Conservation (phyloP, 2,797 vertebrate species). For the Aratinga solstitialis region DNA sequence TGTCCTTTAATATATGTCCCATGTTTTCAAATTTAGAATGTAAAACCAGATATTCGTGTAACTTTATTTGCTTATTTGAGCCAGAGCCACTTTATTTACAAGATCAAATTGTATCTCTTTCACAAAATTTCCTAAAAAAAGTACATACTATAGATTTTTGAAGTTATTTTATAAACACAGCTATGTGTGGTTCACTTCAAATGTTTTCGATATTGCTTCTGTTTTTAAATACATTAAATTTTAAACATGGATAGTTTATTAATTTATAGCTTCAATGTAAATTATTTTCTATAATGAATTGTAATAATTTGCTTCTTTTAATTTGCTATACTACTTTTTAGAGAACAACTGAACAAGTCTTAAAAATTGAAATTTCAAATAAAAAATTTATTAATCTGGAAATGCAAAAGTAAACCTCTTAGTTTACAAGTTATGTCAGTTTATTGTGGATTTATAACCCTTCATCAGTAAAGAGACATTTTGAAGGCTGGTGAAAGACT, state of each 20-base stretch:
- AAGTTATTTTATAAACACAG: not conserved
- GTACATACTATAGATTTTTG: not conserved
- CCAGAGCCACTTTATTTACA: not conserved
- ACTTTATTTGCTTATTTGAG: not conserved
- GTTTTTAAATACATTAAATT: not conserved
- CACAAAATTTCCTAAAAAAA: not conserved
- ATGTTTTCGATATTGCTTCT: not conserved
- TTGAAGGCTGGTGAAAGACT: constrained; percentile 55
- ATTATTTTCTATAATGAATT: not conserved
- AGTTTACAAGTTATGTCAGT: not conserved
- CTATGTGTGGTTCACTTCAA: not conserved
- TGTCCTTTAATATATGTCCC: not conserved
- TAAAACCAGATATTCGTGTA: not conserved
- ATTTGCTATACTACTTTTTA: not conserved
- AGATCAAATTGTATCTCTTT: not conserved
- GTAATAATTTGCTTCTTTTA: not conserved
- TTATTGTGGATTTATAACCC: not conserved
- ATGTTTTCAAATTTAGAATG: not conserved
- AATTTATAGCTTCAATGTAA: not conserved
- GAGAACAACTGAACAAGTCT: not conserved
- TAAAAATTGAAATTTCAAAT: not conserved
- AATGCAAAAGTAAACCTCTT: not conserved
- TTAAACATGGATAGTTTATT: not conserved
- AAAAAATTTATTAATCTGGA: not conserved
- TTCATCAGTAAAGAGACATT: constrained; percentile 21